Conservation (phyloP, 2,797 vertebrate species). For the Sebastes taczanowskii region DNA sequence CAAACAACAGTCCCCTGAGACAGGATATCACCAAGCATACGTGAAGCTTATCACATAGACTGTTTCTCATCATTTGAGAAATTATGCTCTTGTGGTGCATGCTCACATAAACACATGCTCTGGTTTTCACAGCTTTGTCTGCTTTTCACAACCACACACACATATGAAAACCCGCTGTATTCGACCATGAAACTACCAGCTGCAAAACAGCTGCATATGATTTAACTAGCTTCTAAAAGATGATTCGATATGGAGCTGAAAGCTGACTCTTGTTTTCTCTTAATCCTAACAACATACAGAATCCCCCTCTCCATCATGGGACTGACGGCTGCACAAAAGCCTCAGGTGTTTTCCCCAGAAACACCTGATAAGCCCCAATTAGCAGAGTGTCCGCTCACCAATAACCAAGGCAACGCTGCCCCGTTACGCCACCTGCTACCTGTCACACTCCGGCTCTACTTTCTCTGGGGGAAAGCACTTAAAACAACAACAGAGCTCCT, state of each 20-base stretch:
- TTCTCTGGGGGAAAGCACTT: constrained; percentile 35
- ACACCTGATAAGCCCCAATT: constrained; percentile 85
- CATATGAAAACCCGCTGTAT: not conserved
- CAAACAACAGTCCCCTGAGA: constrained; percentile 15
- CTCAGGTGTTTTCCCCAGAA: constrained; percentile 72
- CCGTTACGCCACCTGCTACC: constrained; percentile 59
- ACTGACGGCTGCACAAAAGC: constrained; percentile 72
- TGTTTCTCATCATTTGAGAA: not conserved
- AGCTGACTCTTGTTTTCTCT: constrained; percentile 44
- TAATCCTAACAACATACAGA: constrained; percentile 36
- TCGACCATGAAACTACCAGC: not conserved
- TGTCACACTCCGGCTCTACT: constrained; percentile 37
- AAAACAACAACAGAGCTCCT: not conserved
- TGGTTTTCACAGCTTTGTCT: not conserved
- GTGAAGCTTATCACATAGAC: not conserved
- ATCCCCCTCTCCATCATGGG: constrained; percentile 18
- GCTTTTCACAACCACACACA: not conserved
- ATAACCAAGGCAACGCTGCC: constrained; percentile 35
- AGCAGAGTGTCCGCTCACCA: constrained; percentile 56
- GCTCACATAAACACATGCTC: not conserved
- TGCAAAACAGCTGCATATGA: not conserved
- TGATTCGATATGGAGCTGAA: constrained; percentile 19
- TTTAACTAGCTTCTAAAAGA: not conserved
- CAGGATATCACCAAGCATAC: constrained; percentile 26
- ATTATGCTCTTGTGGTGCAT: rapidly evolving